Percentiles rank a stretch among this genome's conserved stretches.
phyloP scores from a whole-genome alignment of 2,113 vertebrate genomes.

The Phylloscopus whistleri region DNA sequence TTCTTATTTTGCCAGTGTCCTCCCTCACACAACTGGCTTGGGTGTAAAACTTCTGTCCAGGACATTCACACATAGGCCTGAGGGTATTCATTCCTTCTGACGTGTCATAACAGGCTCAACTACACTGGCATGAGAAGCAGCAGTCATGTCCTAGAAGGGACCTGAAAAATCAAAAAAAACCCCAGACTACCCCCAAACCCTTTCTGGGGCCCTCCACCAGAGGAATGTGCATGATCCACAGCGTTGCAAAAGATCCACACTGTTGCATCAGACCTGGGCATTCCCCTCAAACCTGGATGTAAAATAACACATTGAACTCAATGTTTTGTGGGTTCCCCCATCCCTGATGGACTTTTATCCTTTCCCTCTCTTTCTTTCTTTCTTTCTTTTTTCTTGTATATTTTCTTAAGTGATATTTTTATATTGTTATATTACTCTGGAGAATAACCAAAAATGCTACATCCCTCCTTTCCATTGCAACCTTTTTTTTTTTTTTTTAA shows the following conservation, averaged over 20 bases:
- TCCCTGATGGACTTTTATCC: accelerated
- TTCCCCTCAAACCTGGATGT: accelerated
- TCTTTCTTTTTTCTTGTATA: too few relatives aligned
- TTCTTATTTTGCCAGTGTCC: background rate
- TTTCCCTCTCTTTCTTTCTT: background rate
- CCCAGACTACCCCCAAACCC: background rate
- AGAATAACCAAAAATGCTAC: background rate
- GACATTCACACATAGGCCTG: background rate
- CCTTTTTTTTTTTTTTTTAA: background rate
- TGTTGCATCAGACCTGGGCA: too few relatives aligned
- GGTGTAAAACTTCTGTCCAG: background rate
- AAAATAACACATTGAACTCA: accelerated
- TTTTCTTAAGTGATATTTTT: background rate
- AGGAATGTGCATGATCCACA: background rate
- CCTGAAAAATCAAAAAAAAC: background rate
- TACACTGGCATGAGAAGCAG: background rate
- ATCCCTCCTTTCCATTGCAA: background rate
- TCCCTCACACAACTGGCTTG: background rate
- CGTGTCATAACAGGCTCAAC: background rate
- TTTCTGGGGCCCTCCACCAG: background rate
- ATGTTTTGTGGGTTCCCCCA: background rate
- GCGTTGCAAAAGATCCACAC: background rate
- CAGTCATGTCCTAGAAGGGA: too few relatives aligned
- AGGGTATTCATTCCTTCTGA: background rate
- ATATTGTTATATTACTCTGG: background rate